A percentile compares a stretch with the other conserved stretches of the same genome.
These are phyloP conservation scores for Malacoctenus gilli DNA, from an alignment of 2,797 vertebrate genomes.

Conservation along the genomic window DNA sequence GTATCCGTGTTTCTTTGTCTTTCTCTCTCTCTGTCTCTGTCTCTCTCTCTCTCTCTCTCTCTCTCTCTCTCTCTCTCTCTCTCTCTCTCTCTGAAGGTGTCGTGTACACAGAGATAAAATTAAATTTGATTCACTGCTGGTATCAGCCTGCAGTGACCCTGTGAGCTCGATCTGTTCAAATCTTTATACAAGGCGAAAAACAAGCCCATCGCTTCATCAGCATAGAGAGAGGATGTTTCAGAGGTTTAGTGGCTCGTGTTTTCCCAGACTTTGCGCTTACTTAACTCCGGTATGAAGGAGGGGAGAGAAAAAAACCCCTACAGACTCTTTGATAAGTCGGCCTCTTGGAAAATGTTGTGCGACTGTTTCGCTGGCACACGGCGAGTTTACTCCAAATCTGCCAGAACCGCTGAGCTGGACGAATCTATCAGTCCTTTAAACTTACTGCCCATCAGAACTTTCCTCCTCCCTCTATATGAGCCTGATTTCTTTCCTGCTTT, in stretches of 20 bases:
- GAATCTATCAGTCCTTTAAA: constrained; percentile 3
- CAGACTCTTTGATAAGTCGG: constrained; percentile 30
- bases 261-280: constrained; percentile 12
- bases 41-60: constrained; percentile 4
- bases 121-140: constrained; percentile 31
- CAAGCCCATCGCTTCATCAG: constrained; percentile 23
- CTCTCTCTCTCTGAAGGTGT: neutral
- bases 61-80: neutral
- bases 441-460: too few species aligned
- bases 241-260: constrained; percentile 30
- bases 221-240: neutral
- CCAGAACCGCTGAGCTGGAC: constrained; percentile 18
- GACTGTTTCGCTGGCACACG: constrained; percentile 13
- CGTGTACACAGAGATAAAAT: constrained; percentile 19
- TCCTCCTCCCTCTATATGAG: too few species aligned
- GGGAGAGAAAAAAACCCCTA: constrained; percentile 32
- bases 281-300: too few species aligned
- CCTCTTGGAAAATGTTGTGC: constrained; percentile 22
- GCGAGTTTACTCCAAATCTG: constrained; percentile 13
- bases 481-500: too few species aligned
- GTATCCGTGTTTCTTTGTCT: constrained; percentile 22
- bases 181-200: constrained; percentile 18
- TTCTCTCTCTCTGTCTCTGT: neutral
- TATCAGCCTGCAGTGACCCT: constrained; percentile 19
- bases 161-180: constrained; percentile 24